These are phyloP conservation scores for Zoanthus sansibaricus DNA, from an alignment of 92 coral and sea anemone genomes.

Conservation along the genomic window DNA sequence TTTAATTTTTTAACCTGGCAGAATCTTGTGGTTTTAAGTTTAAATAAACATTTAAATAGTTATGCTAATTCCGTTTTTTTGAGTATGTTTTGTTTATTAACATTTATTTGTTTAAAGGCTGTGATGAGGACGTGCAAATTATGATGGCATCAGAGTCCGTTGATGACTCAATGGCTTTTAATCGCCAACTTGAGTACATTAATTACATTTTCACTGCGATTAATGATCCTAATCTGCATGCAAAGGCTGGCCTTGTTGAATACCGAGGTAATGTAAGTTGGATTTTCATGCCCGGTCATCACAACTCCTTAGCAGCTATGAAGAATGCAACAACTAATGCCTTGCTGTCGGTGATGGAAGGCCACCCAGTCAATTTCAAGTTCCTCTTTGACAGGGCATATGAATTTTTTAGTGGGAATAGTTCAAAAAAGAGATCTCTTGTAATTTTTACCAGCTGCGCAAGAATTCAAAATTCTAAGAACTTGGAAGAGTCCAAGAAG, in stretches of 20 bases:
- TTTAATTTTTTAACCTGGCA: too few species aligned
- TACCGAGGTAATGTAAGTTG: not conserved
- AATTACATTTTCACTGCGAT: not conserved
- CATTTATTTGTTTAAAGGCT: conserved; percentile 11
- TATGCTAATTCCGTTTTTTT: not conserved
- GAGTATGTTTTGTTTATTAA: not conserved
- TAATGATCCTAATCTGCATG: not conserved
- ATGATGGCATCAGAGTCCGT: conserved; percentile 11
- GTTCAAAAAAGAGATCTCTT: not conserved
- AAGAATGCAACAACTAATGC: not conserved
- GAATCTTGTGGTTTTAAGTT: too few species aligned
- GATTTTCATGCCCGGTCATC: not conserved
- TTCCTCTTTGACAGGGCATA: not conserved
- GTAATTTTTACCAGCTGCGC: not conserved
- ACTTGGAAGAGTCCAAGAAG: not conserved
- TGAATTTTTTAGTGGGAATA: not conserved
- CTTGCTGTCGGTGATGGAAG: not conserved
- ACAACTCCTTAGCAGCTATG: not conserved
- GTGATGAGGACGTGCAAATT: conserved; percentile 1
- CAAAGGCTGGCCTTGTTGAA: not conserved
- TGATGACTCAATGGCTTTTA: not conserved
- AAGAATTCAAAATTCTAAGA: not conserved
- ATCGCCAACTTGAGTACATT: not conserved
- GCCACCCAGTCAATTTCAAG: not conserved
- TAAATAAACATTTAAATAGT: too few species aligned